Base-by-base conservation (phyloP, 2,888 invertebrate genomes). In the Trissolcus brochymenae region DNA sequence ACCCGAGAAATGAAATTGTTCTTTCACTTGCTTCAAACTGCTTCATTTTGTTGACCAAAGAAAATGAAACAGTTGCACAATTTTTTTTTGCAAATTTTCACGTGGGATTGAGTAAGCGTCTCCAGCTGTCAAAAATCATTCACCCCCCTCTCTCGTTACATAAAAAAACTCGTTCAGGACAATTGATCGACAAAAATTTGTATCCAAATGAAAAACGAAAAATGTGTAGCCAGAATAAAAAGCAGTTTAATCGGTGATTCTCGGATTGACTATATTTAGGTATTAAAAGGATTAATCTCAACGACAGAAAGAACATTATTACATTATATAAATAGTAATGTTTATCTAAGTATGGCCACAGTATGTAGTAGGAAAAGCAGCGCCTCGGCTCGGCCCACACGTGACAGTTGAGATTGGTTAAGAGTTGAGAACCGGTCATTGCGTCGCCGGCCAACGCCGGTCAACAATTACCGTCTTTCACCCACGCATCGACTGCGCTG, bases 371-470 rank as follows among this genome's bases (percentile, higher is more conserved):
- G 61, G 73, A 60, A 61, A 73, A 61, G 73, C 60, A 54, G 50
- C 60, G 54, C 43, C 14, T 62, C 56, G 71, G 54, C 65, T 56
- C 75, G 21, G 68, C 75, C 75, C 75, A 75, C 75, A 75, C 64
- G 75, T 60, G 75, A 75, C 59, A 59, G 70, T 72, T 57, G 64
- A 71, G 71, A 65, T 72, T 72, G 72, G 72, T 60, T 65, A 60
- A 65, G 72, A 49, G 43, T 51, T 13, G 49, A 65, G 65, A 72
- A 72, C 72, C 72, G 72, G 72, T 72, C 65, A 65, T 75, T 64
- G 68, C 68, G 68, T 68, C 74, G 60, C 68, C 61, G 60, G 67
- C 66, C 66, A 49, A 53, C 62, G 43, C 54, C 57, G 59, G 25
- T 21, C 61, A 54, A 66, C 73, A 54, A 73, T 72, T 72, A 72